Evolutionary conservation across 2,888 invertebrate species (phyloP).

Genomic region (Polylopha cassiicola): DNA sequence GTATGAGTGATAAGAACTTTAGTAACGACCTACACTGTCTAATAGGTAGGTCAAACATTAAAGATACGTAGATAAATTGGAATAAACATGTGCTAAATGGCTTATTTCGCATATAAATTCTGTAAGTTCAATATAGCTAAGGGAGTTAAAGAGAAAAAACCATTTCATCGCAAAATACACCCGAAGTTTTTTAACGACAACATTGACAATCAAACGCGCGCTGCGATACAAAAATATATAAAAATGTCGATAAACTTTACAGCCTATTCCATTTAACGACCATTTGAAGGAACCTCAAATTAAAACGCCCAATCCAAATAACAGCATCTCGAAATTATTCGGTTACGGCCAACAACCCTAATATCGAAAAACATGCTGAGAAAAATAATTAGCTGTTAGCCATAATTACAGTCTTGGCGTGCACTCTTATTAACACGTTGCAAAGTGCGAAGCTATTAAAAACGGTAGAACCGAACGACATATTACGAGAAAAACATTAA

Average conservation of each 20-base stretch:
- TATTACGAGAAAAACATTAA: neutral
- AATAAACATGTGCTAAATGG: too few relatives aligned
- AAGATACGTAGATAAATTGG: too few relatives aligned
- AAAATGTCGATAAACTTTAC: conserved; percentile 47
- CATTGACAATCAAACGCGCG: conserved; percentile 23
- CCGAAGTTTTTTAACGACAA: conserved; percentile 31
- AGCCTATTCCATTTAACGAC: conserved; percentile 37
- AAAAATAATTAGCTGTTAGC: conserved; percentile 20
- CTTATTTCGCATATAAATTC: too few relatives aligned
- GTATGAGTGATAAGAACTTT: too few relatives aligned
- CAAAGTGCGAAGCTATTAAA: conserved; percentile 17
- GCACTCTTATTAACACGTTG: conserved; percentile 18
- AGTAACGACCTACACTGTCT: too few relatives aligned
- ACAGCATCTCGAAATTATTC: conserved; percentile 34
- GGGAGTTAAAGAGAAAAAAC: too few relatives aligned
- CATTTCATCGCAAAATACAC: too few relatives aligned
- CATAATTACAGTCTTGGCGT: conserved; percentile 20
- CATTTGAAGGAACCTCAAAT: conserved; percentile 33
- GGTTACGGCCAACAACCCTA: conserved; percentile 6
- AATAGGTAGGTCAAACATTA: too few relatives aligned
- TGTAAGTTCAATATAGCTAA: too few relatives aligned
- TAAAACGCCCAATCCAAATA: conserved; percentile 30
- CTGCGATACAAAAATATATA: conserved; percentile 11
- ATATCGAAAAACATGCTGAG: conserved; percentile 3
- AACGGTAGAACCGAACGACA: conserved; percentile 7